These are phyloP conservation scores for Pseudomyrmex pallidus DNA, from an alignment of 1,140 invertebrate genomes.

Conservation along the genomic window DNA sequence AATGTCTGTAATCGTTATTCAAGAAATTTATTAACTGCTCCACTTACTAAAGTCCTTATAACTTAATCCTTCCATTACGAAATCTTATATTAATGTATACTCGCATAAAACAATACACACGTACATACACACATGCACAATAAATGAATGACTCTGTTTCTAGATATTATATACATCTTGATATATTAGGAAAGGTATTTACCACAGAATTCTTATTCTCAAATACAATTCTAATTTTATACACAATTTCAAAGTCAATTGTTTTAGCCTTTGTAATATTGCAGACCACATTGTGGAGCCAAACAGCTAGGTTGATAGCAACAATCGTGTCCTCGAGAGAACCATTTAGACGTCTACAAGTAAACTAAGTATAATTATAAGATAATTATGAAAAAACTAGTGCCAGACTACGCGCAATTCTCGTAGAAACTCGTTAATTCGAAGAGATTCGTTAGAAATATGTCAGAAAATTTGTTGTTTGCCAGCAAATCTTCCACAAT, in stretches of 20 bases:
- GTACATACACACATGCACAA: background rate
- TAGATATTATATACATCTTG: too few species aligned
- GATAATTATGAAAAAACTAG: too few species aligned
- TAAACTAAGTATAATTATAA: slow-evolving; percentile 7
- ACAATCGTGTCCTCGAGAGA: slow-evolving; percentile 67
- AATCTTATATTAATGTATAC: background rate
- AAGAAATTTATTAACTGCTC: background rate
- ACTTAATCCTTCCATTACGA: background rate
- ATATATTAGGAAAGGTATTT: background rate
- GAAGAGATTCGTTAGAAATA: too few species aligned
- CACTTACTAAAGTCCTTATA: background rate
- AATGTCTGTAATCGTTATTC: slow-evolving; percentile 11
- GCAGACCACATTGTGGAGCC: slow-evolving; percentile 62
- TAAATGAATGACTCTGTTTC: too few species aligned
- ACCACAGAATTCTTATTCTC: background rate
- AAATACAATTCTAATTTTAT: background rate
- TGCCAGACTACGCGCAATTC: too few species aligned
- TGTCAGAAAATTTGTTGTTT: too few species aligned
- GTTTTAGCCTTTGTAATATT: slow-evolving; percentile 20
- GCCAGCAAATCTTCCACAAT: too few species aligned
- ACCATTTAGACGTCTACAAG: slow-evolving; percentile 76
- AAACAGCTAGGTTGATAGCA: slow-evolving; percentile 75
- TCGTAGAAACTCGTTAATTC: too few species aligned
- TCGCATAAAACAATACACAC: background rate
- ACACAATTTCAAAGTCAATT: slow-evolving; percentile 2